Base-by-base conservation (phyloP, 2,888 invertebrate species). In the Diarsia dahlii region DNA sequence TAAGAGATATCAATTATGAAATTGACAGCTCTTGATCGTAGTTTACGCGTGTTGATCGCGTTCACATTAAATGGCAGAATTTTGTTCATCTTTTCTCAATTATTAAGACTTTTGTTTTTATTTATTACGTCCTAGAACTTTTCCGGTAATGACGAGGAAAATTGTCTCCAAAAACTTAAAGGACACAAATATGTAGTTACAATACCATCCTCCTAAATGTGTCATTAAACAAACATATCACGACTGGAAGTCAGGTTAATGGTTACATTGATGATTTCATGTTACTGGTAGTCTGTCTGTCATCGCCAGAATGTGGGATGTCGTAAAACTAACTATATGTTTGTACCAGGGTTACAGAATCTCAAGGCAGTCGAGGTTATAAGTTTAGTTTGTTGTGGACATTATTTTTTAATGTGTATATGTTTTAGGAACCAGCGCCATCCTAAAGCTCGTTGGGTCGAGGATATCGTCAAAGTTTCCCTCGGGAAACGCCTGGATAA, bases 331-430 rank as follows among this genome's bases (percentile, higher is more conserved):
- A 58, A 72, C 67, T 68, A 65, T 54, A 58, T 52, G 52, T 54
- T 46, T 56, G 65, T 81, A 78, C 74, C 79, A 85, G 84, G 84
- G 85, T 58, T 85, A 86, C 76, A 79, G 65, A 70, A 66, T 77
- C 72, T 81, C 87, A 87, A 87, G 87, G 87, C 54, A 34, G 71
- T 71, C 60, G 54, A 39, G 50, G 63, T 60, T 18, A 74, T 62
- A n/a, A 13, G 52, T 58, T 58, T 52, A n/a, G 39, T 64, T 52
- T 46, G 62, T 18, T 48, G 50, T 34, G 13, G 18, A 34, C 9
- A 2, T 63, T 48, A 56, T 70, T 54, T 63, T 48, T 52, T 8
- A 28, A 46, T 12, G 56, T 48, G 13, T 46, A 15, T 4, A 0
- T 46, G 23, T 4, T 28, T 39, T 8, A 8, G 8, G 8, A 39